Evolutionary conservation across 2,113 vertebrate genomes (phyloP).

Genomic region (Sebastes schlegelii): DNA sequence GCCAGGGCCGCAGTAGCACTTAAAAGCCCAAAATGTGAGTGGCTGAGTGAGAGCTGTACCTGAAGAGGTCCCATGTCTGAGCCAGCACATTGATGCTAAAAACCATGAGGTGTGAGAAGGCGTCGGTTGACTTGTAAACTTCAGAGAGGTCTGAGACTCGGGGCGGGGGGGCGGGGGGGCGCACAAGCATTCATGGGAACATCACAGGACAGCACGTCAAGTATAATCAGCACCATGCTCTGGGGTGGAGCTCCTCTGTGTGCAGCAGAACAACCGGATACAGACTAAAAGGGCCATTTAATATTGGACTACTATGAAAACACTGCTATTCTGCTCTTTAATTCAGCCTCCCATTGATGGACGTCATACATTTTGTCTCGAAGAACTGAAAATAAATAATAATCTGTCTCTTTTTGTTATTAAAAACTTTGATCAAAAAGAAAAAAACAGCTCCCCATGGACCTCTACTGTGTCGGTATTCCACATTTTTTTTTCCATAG

Average conservation of each 20-base stretch:
- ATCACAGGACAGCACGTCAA: constrained; percentile 54
- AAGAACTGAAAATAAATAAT: constrained; percentile 51
- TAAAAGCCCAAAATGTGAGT: constrained; percentile 35
- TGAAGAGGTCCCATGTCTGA: constrained; percentile 52
- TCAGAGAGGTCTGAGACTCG: constrained; percentile 44
- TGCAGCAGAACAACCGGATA: constrained; percentile 39
- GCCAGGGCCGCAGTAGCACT: constrained; percentile 63
- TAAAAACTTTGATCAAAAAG: constrained; percentile 29
- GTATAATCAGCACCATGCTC: constrained; percentile 77
- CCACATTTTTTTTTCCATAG: constrained; percentile 1
- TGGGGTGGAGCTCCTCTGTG: constrained; percentile 42
- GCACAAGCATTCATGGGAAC: constrained; percentile 42
- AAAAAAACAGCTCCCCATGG: constrained; percentile 3
- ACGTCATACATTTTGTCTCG: constrained; percentile 19
- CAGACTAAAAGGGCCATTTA: constrained; percentile 9
- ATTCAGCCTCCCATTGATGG: constrained; percentile 22
- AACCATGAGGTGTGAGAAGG: constrained; percentile 44
- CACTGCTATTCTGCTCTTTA: constrained; percentile 6
- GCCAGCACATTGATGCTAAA: constrained; percentile 29
- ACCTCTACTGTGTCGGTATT: constrained; percentile 17
- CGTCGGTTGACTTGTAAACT: constrained; percentile 67
- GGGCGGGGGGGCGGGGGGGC: background rate
- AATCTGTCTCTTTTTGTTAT: constrained; percentile 13
- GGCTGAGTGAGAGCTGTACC: constrained; percentile 46
- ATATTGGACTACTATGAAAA: constrained; percentile 24